These are phyloP conservation scores for Willisornis vidua DNA, from an alignment of 2,113 vertebrate species.

Conservation along the genomic window DNA sequence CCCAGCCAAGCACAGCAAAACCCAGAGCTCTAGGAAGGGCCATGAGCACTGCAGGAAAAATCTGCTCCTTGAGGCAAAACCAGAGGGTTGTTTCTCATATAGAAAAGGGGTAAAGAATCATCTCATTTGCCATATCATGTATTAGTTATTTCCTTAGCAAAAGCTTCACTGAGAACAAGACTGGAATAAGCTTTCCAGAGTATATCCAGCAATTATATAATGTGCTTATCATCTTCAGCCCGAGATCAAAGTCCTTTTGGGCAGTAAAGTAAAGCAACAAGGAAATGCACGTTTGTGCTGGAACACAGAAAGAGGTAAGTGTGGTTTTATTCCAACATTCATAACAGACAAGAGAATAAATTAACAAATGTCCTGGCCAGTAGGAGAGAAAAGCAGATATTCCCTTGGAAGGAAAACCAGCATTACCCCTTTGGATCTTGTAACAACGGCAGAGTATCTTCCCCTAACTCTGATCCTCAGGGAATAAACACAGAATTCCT, in stretches of 20 bases:
- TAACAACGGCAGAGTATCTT: neutral
- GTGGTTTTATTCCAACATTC: neutral
- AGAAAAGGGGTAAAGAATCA: neutral
- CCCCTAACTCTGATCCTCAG: neutral
- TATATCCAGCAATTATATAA: neutral
- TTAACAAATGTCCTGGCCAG: neutral
- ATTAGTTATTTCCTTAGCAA: neutral
- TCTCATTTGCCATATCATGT: neutral
- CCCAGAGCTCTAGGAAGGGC: neutral
- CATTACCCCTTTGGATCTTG: neutral
- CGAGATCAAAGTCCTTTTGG: conserved; percentile 54
- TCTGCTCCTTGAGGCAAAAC: neutral
- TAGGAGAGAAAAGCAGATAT: neutral
- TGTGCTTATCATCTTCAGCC: neutral
- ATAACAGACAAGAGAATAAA: neutral
- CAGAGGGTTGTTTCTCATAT: neutral
- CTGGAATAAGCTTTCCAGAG: neutral
- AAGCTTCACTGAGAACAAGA: neutral
- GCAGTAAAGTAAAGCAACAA: conserved; percentile 14
- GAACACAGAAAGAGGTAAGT: neutral
- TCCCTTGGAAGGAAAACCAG: neutral
- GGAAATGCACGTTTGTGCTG: neutral
- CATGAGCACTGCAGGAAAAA: conserved; percentile 1
- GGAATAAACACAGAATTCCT: neutral
- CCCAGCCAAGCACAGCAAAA: neutral